Conservation (phyloP, 2,888 invertebrate species). For the Tipula vernalis region DNA sequence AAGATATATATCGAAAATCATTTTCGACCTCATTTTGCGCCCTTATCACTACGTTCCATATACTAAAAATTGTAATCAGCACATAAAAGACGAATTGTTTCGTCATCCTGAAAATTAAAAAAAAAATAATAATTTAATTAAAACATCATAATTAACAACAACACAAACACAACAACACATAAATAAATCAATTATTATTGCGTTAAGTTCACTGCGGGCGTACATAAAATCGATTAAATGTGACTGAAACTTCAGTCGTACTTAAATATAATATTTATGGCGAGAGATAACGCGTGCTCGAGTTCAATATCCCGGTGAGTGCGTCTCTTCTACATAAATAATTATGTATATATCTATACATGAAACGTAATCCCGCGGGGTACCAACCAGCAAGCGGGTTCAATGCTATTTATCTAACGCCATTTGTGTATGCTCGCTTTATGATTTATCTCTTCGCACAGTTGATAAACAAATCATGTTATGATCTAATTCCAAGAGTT, state of each 20-base stretch:
- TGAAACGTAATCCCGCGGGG: too few species aligned
- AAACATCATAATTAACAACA: background rate
- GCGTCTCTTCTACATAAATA: too few species aligned
- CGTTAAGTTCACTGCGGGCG: background rate
- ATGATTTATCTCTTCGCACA: background rate
- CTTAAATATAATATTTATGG: background rate
- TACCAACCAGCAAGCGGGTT: background rate
- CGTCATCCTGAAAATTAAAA: background rate
- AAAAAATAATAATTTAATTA: background rate
- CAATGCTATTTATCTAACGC: background rate
- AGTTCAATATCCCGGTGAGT: background rate
- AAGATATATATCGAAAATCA: slow-evolving; percentile 34
- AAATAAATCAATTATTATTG: background rate
- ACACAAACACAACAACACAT: background rate
- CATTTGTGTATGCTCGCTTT: background rate
- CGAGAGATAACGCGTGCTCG: background rate
- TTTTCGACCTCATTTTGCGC: slow-evolving; percentile 20
- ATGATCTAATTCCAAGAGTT: background rate
- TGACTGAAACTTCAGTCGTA: background rate
- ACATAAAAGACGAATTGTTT: background rate
- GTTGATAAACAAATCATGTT: background rate
- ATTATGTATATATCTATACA: too few species aligned
- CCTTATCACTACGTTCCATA: background rate
- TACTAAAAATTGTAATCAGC: background rate
- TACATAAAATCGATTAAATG: background rate